These are phyloP conservation scores for Apodemia zela DNA, from an alignment of 2,888 invertebrate species.

Conservation along the genomic window DNA sequence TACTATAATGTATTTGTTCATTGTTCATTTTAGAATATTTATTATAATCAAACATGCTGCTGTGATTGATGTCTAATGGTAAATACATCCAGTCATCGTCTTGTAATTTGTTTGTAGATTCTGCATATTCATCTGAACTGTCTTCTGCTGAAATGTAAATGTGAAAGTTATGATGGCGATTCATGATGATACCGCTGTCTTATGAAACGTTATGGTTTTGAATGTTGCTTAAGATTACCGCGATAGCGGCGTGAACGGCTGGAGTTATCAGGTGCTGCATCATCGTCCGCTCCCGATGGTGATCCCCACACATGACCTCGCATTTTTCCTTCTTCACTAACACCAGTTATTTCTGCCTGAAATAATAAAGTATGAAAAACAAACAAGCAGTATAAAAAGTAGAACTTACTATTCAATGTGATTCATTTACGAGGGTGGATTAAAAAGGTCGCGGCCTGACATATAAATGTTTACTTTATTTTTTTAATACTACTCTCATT, in stretches of 20 bases:
- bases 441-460: too few relatives aligned
- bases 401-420: neutral
- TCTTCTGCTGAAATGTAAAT: constrained; percentile 75
- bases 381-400: neutral
- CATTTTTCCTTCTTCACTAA: constrained; percentile 55
- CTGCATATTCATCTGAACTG: constrained; percentile 74
- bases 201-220: constrained; percentile 51
- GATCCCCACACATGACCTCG: constrained; percentile 73
- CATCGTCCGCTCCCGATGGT: constrained; percentile 66
- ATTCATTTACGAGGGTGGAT: too few relatives aligned
- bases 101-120: constrained; percentile 50
- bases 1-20: constrained; percentile 32
- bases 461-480: too few relatives aligned
- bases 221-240: constrained; percentile 61
- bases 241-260: constrained; percentile 54
- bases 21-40: constrained; percentile 26
- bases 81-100: constrained; percentile 73
- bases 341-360: constrained; percentile 47
- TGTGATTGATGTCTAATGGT: constrained; percentile 45
- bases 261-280: constrained; percentile 54
- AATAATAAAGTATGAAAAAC: constrained; percentile 26
- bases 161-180: constrained; percentile 63
- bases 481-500: too few relatives aligned
- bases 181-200: constrained; percentile 47
- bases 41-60: constrained; percentile 30